Base-by-base conservation (phyloP, 1,140 invertebrate genomes). In the Riptortus pedestris region DNA sequence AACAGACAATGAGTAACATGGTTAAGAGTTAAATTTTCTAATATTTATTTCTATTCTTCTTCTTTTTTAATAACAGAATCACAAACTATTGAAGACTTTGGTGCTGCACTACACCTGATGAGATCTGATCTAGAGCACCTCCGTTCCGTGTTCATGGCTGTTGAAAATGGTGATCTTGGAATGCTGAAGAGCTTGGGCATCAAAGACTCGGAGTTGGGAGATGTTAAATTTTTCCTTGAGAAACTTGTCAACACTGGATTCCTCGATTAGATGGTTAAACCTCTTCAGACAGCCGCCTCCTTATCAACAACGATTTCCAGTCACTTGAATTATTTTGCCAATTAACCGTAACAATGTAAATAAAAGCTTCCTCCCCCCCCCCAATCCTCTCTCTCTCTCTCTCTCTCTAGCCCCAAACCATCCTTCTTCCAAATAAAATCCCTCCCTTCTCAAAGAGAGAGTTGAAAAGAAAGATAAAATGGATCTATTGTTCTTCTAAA, bases 171-270 rank as follows among this genome's bases (percentile, higher is more conserved):
- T 2, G 91, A 95, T 74, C 79, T 94, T 18, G 90, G 91, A 62
- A 92, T 93, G 85, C 79, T 97, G 43, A 94, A 94, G 74, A 91
- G 90, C 11, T 79, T 95, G 27, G 93, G 93, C 51, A 94, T 96
- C 73, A 93, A 94, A 76, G 92, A 95, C 75, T 93, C 91, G 0
- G 93, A 97, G 74, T 79, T 96, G 28, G 91, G 92, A n/a, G 93
- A 96, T 73, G 92, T 96, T 26, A 94, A 95, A 73, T 96, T 96
- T 79, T 96, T 97, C 80, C 81, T 96, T 65, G 93, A 96, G 77
- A 95, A 96, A 77, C 82, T 97, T 67, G 90, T 95, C 48, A 93
- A 94, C 76, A 97, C 93, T 65, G 93, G 93, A 66, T 96, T 97
- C 79, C 85, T 96, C 71, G 92, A 95, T 79, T 95, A 70, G 69